phyloP scores from a whole-genome alignment of 2,888 invertebrate species.

The Polyommatus iphigenia region DNA sequence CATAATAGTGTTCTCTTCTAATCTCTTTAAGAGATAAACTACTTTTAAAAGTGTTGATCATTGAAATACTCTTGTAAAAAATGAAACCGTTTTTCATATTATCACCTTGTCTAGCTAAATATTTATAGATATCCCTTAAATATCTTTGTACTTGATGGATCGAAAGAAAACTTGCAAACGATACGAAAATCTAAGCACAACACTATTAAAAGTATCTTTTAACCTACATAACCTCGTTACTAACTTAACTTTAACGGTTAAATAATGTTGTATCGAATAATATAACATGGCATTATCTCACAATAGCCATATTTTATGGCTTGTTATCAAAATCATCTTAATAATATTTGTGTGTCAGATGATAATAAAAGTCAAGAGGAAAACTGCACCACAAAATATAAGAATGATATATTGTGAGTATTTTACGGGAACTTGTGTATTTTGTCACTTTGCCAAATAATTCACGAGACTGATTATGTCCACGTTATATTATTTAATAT shows the following conservation, averaged over 20 bases:
- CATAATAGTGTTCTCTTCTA: no score
- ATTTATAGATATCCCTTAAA: no score
- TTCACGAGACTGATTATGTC: constrained; percentile 19
- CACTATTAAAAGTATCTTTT: background rate
- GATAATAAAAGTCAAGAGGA: constrained; percentile 18
- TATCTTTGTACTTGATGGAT: no score
- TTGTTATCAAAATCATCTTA: constrained; percentile 17
- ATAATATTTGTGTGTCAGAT: constrained; percentile 21
- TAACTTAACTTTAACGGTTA: background rate
- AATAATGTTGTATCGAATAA: background rate
- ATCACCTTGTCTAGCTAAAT: background rate
- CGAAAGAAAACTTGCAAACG: no score
- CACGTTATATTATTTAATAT: background rate
- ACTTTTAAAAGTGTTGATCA: background rate
- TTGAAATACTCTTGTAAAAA: background rate
- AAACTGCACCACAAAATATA: constrained; percentile 15
- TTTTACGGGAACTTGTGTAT: constrained; percentile 24
- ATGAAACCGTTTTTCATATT: background rate
- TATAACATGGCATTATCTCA: background rate
- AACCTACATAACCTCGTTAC: background rate
- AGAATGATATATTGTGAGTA: constrained; percentile 28
- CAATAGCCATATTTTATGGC: constrained; percentile 12
- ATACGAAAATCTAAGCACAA: background rate
- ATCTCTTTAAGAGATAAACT: background rate
- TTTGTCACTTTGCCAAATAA: constrained; percentile 31